Base-by-base conservation (phyloP, 2,113 vertebrate species). In the Xiphophorus hellerii region DNA sequence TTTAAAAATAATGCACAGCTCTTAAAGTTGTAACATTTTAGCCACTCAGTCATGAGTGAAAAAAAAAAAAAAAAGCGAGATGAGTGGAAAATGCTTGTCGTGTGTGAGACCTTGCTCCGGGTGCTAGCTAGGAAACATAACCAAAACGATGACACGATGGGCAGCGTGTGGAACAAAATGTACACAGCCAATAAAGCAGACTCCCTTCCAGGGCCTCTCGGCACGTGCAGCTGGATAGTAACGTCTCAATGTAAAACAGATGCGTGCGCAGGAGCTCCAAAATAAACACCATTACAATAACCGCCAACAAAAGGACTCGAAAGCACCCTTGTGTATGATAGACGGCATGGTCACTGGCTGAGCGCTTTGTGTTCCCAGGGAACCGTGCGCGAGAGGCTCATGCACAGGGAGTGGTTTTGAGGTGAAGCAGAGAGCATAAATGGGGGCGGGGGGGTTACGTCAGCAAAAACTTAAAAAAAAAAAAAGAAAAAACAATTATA, bases 161-260 rank as follows among this genome's bases (percentile, higher is more conserved):
- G 74, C 37, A 77, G 74, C 33, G 51, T 39, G 78, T 74, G 80
- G 89, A 89, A 92, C 88, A 87, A 69, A 89, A 88, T 86, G 85
- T 91, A 84, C 93, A 91, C 71, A 66, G 61, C 65, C 66, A 37
- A 17, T 68, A 31, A 13, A 17, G 61, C 62, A 5, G 61, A 66
- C 67, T 70, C 71, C 73, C 64, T 22, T 22, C 33, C 51, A 62
- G 62, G 66, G 68, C 54, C 70, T 83, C 30, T 33, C 0, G 61
- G 65, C 62, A 58, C 73, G 31, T n/a, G 61, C 71, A 74, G 7
- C 51, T 44, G 7, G 67, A 31, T 48, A 80, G 64, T 66, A 77
- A 74, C 80, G 71, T 54, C 37, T 69, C 63, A 75, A 92, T 87
- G 85, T 81, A 28, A 86, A 90, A 74, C 93, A 92, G 88, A 93